Evolutionary conservation across 2,888 invertebrate genomes (phyloP).

Genomic region (Margaritifera margaritifera): DNA sequence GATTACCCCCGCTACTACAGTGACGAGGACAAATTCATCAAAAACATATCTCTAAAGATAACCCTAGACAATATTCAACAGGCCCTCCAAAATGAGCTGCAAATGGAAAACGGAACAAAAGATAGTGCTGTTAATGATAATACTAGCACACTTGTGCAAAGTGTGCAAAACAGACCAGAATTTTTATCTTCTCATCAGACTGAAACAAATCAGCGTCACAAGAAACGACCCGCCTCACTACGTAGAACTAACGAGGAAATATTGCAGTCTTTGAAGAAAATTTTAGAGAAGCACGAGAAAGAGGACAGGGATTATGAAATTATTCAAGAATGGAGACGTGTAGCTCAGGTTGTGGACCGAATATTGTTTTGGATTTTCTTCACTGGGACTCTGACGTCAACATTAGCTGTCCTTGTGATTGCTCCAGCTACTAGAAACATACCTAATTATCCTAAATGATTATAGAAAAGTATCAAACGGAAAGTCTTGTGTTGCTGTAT

Average conservation of each 20-base stretch:
- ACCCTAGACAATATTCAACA: conserved; percentile 71
- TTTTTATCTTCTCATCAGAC: background rate
- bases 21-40: conserved; percentile 50
- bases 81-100: conserved; percentile 66
- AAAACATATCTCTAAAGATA: conserved; percentile 67
- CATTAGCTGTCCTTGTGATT: conserved; percentile 74
- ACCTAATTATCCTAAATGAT: no score
- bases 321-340: conserved; percentile 76
- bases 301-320: conserved; percentile 72
- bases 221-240: conserved; percentile 25
- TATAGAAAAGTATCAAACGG: no score
- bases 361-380: conserved; percentile 77
- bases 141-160: no score
- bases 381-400: conserved; percentile 74
- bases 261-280: conserved; percentile 72
- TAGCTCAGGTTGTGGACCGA: conserved; percentile 76
- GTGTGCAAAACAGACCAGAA: no score
- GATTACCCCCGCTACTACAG: conserved; percentile 20
- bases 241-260: conserved; percentile 72
- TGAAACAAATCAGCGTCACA: conserved; percentile 24
- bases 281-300: conserved; percentile 74
- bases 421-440: conserved; percentile 67
- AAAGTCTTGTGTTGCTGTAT: no score
- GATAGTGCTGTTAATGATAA: no score
- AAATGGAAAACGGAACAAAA: conserved; percentile 46